Evolutionary conservation across 2,113 vertebrate genomes (phyloP).

Genomic region (Deroptyus accipitrinus): DNA sequence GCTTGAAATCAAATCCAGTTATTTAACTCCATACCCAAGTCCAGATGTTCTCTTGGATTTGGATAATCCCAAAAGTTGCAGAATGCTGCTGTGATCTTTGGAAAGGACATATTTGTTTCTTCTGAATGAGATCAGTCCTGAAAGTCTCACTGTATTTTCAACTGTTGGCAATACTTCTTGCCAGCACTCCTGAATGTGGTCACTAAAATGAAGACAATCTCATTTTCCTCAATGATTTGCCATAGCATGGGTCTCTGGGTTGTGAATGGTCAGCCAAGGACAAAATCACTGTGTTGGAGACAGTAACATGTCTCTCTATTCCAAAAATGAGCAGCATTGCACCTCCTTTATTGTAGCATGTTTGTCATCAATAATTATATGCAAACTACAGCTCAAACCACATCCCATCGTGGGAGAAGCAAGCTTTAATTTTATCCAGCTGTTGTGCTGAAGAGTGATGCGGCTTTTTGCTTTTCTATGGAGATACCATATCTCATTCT

Average conservation of each 20-base stretch:
- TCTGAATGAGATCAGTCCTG: not conserved
- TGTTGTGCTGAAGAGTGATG: not conserved
- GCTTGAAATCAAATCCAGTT: not conserved
- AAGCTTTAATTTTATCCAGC: constrained; percentile 14
- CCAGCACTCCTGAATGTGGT: not conserved
- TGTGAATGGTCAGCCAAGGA: not conserved
- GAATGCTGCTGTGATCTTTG: not conserved
- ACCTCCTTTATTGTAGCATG: not conserved
- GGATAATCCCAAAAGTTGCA: not conserved
- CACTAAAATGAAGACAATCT: not conserved
- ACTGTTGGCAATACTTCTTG: not conserved
- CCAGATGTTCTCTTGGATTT: constrained; percentile 49
- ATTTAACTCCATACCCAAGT: not conserved
- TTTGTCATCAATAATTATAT: not conserved
- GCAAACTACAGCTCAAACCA: not conserved
- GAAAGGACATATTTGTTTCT: not conserved
- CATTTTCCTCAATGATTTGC: not conserved
- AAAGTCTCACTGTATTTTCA: constrained; percentile 3
- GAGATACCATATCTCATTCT: not conserved
- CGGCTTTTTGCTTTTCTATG: not conserved
- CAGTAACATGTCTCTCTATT: not conserved
- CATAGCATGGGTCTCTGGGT: not conserved
- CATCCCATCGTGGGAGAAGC: not conserved
- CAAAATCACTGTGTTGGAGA: not conserved
- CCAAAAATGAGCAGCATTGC: not conserved